A percentile compares a stretch with the other conserved stretches of the same genome.
phyloP scores from a whole-genome alignment of 1,140 invertebrate genomes.

The Mycetomoellerius zeteki region DNA sequence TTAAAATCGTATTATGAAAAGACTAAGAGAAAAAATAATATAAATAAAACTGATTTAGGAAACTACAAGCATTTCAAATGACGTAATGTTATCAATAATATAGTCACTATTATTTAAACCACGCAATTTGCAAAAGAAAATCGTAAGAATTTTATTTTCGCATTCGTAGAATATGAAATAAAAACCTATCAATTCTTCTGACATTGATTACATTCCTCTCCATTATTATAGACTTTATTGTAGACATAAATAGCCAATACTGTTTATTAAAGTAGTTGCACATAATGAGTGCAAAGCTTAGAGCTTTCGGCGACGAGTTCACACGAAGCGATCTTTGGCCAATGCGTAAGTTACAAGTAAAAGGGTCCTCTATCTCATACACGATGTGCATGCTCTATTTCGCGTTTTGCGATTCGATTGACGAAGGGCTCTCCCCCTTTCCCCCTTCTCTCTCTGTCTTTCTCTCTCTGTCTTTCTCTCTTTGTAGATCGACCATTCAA shows the following conservation, averaged over 20 bases:
- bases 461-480: constrained; percentile 20
- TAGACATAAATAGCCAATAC: constrained; percentile 14
- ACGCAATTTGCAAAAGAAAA: no score
- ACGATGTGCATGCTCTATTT: constrained; percentile 74
- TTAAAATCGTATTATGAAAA: no score
- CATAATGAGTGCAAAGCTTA: constrained; percentile 61
- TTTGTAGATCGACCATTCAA: constrained; percentile 51
- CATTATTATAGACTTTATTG: not conserved
- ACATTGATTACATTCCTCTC: not conserved
- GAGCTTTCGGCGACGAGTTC: constrained; percentile 63
- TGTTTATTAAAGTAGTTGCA: constrained; percentile 1
- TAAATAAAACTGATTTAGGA: no score
- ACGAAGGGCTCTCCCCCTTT: constrained; percentile 56
- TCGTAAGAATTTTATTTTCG: no score
- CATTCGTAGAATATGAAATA: no score
- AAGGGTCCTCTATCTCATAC: constrained; percentile 70
- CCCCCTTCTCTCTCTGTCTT: not conserved
- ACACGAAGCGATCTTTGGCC: constrained; percentile 58
- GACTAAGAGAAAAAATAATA: no score
- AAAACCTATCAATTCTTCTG: not conserved
- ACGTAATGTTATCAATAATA: no score
- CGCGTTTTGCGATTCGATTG: constrained; percentile 66
- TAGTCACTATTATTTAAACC: no score
- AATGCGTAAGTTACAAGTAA: constrained; percentile 47
- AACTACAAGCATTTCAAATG: no score